Evolutionary conservation across 2,113 vertebrate genomes (phyloP).

Genomic region (Anhinga rufa): DNA sequence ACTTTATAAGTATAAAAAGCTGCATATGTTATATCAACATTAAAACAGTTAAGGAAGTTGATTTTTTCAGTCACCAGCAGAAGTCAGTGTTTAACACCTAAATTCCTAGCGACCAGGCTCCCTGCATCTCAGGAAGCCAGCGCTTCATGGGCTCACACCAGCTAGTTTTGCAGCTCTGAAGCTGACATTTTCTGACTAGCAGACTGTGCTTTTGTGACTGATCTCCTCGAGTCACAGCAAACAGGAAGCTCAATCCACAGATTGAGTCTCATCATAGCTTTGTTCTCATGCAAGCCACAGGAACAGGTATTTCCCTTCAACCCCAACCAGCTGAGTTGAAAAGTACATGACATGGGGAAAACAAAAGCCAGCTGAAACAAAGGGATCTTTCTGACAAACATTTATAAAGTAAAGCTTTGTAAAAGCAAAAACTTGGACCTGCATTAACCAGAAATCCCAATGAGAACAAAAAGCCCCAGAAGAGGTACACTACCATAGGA

Average conservation of each 20-base stretch:
- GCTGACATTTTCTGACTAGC: not conserved
- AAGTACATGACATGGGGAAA: not conserved
- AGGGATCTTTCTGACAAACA: not conserved
- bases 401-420: not conserved
- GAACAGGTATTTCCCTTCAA: not conserved
- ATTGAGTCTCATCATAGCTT: not conserved
- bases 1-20: not conserved
- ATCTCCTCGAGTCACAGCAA: not conserved
- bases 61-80: not conserved
- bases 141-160: fast-evolving
- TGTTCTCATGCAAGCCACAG: not conserved
- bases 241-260: not conserved
- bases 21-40: not conserved
- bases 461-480: not conserved
- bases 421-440: not conserved
- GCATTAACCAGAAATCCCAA: not conserved
- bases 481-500: not conserved
- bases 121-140: not conserved
- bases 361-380: not conserved
- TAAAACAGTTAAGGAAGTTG: not conserved
- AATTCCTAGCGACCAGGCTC: not conserved
- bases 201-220: not conserved
- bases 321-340: not conserved
- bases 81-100: not conserved
- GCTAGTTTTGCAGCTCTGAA: not conserved